Percentiles rank a stretch among this genome's conserved stretches.
phyloP scores from a whole-genome alignment of 1,140 invertebrate species.

The Rhynchophorus ferrugineus region DNA sequence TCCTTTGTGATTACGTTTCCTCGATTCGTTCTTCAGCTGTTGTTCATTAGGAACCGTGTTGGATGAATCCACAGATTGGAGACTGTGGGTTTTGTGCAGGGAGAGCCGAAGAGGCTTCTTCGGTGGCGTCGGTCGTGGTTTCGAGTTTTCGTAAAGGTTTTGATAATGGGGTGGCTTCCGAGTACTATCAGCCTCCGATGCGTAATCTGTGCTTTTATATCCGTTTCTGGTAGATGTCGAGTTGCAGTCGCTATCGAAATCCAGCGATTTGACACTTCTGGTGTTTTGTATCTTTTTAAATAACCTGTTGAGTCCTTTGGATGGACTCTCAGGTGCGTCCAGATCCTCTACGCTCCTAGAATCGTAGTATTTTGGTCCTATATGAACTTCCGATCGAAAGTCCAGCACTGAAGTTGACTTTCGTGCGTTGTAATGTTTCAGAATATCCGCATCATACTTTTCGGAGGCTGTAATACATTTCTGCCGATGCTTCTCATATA shows the following conservation, averaged over 20 bases:
- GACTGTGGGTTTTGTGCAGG: constrained; percentile 69
- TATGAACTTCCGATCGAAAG: constrained; percentile 37
- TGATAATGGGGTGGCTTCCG: constrained; percentile 41
- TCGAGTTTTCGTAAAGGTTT: constrained; percentile 25
- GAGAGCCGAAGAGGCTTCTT: constrained; percentile 76
- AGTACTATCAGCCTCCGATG: constrained; percentile 48
- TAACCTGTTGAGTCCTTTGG: constrained; percentile 21
- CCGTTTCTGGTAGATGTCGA: constrained; percentile 37
- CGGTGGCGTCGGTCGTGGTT: constrained; percentile 62
- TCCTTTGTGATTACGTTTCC: constrained; percentile 50
- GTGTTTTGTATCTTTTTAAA: constrained; percentile 44
- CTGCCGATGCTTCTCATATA: constrained; percentile 36
- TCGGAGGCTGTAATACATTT: constrained; percentile 39
- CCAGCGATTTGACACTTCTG: constrained; percentile 55
- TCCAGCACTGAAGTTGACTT: constrained; percentile 39
- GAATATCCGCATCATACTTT: constrained; percentile 36
- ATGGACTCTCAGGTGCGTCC: constrained; percentile 22
- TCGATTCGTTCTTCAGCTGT: constrained; percentile 29
- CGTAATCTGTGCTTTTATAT: constrained; percentile 44
- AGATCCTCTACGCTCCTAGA: constrained; percentile 32
- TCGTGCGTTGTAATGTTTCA: constrained; percentile 37
- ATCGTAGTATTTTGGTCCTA: constrained; percentile 34
- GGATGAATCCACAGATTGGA: constrained; percentile 62
- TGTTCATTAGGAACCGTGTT: constrained; percentile 32
- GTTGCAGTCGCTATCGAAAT: constrained; percentile 58